Evolutionary conservation across 2,113 vertebrate species (phyloP).

Genomic region (Phainopepla nitens): DNA sequence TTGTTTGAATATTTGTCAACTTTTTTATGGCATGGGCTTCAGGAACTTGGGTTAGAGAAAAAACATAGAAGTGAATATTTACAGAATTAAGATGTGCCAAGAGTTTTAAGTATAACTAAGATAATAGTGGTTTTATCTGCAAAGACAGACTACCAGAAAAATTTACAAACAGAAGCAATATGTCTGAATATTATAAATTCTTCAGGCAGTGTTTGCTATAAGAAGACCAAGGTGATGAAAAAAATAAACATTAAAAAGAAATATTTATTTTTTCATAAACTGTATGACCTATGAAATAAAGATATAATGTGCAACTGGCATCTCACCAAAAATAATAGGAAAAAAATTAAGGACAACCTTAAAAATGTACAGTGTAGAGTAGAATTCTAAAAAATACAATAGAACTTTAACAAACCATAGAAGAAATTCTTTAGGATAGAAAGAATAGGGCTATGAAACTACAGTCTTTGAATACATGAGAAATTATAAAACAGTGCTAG

Average conservation of each 20-base stretch:
- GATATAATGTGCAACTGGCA: neutral
- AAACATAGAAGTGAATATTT: neutral
- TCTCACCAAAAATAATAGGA: neutral
- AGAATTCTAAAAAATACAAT: neutral
- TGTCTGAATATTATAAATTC: neutral
- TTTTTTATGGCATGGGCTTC: neutral
- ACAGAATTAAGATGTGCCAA: neutral
- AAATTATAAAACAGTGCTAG: neutral
- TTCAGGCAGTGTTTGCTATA: neutral
- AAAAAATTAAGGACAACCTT: neutral
- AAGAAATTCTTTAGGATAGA: neutral
- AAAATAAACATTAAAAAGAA: neutral
- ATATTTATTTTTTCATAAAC: neutral
- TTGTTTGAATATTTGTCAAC: neutral
- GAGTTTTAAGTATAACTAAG: neutral
- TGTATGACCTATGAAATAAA: neutral
- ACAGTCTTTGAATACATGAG: neutral
- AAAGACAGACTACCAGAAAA: neutral
- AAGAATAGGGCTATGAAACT: neutral
- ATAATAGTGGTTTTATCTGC: neutral
- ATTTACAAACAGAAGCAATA: neutral
- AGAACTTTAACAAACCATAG: neutral
- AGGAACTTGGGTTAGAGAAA: neutral
- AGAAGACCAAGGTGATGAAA: neutral
- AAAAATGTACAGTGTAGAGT: neutral